These are phyloP conservation scores for Verasper variegatus DNA, from an alignment of 2,113 vertebrate genomes.

Conservation along the genomic window DNA sequence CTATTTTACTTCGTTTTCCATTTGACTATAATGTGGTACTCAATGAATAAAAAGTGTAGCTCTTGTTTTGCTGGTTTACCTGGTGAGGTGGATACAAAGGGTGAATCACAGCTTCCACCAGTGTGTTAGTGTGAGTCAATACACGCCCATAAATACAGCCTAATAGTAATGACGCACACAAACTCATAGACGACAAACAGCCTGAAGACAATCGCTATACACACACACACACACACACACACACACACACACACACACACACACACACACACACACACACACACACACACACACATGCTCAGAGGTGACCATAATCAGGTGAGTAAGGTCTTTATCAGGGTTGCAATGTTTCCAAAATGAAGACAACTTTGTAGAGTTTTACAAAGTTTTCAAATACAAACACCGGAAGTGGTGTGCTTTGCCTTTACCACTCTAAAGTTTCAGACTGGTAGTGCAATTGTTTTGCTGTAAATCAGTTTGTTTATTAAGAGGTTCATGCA, in stretches of 20 bases:
- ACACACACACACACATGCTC: neutral
- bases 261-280: too few relatives aligned
- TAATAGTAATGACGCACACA: neutral
- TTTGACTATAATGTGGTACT: too few relatives aligned
- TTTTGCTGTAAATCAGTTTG: too few relatives aligned
- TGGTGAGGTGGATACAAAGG: neutral
- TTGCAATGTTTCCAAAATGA: neutral
- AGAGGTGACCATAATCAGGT: neutral
- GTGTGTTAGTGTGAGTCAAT: too few relatives aligned
- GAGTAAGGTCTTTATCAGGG: neutral
- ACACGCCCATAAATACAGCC: neutral
- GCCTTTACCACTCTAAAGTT: neutral
- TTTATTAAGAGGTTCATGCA: too few relatives aligned
- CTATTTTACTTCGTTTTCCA: too few relatives aligned
- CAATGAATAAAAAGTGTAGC: too few relatives aligned
- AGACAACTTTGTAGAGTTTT: neutral
- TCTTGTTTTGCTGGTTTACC: too few relatives aligned
- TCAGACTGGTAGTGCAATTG: neutral
- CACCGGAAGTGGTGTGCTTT: neutral
- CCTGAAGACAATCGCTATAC: too few relatives aligned
- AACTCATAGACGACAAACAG: neutral
- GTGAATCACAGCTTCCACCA: neutral
- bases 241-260: neutral
- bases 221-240: too few relatives aligned
- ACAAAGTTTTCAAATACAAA: neutral